Base-by-base conservation (phyloP, 92 coral and sea anemone genomes). In the Actinostola sp. region DNA sequence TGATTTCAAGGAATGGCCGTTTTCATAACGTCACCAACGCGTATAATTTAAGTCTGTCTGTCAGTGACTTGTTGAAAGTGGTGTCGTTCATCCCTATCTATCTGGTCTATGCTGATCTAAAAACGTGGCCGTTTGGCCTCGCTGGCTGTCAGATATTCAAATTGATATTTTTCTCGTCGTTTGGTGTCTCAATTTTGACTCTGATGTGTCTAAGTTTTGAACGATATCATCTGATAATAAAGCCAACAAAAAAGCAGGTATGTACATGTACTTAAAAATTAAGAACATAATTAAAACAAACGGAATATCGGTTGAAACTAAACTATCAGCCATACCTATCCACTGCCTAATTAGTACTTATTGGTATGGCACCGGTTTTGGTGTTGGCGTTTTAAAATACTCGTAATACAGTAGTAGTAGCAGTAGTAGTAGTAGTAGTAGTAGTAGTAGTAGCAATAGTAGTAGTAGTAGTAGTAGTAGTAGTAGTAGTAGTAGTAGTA, bases 151-250 rank as follows among this genome's bases (percentile, higher is more conserved):
- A 74, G 48, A 45, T 35, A 0, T 23, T 67, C 2, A 82, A 54
- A 31, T 19, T 79, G 35, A 21, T 83, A 8, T 70, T 90, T 19
- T 84, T 70, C 64, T 24, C 77, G 21, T 70, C 75, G 28, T 68
- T 73, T 21, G 87, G 83, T 3, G 79, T 70, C 0, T 78, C 92
- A 1, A 75, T 86, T 8, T 42, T 74, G 27, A 64, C 85, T n/a
- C 61, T 90, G 60, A 72, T 86, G 81, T 73, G 81, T 32, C 72
- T 86, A 65, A 82, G 96, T 61, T 73, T 81, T 75, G 96, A 90
- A 42, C 64, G 92, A 69, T 87, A 82, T 46, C 82, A 70, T 51
- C 75, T 84, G 49, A 82, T 86, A 3, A 77, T 90, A 0, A 74
- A 70, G 10, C 96, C 96, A 0, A 75, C 81, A 20, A 75, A 72